Evolutionary conservation across 2,888 invertebrate genomes (phyloP).

Genomic region (Leistus spinibarbis): DNA sequence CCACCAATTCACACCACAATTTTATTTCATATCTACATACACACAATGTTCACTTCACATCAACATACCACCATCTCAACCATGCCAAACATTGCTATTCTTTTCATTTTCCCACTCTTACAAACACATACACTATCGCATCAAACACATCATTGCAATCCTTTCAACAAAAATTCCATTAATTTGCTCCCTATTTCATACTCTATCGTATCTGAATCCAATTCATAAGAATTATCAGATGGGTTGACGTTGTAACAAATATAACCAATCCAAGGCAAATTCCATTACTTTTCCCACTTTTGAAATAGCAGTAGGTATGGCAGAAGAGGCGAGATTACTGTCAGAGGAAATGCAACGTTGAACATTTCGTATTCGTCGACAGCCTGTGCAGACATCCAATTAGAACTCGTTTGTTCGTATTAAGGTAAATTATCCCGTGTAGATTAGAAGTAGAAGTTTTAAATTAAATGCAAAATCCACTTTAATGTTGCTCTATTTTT

Average conservation of each 20-base stretch:
- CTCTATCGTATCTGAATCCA: too few relatives aligned
- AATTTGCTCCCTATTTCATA: too few relatives aligned
- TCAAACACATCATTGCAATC: too few relatives aligned
- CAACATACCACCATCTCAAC: background rate
- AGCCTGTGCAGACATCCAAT: background rate
- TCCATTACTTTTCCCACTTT: too few relatives aligned
- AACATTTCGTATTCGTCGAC: background rate
- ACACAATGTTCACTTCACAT: background rate
- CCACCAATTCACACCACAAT: background rate
- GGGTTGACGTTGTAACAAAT: too few relatives aligned
- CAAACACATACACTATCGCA: too few relatives aligned
- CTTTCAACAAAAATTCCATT: too few relatives aligned
- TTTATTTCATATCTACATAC: background rate
- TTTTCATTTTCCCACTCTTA: too few relatives aligned
- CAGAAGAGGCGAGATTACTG: background rate
- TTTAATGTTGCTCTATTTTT: background rate
- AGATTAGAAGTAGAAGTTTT: conserved; percentile 20
- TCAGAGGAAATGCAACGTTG: background rate
- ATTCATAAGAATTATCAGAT: too few relatives aligned
- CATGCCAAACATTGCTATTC: too few relatives aligned
- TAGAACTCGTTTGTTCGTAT: conserved; percentile 16
- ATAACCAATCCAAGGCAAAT: too few relatives aligned
- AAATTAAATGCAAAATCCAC: conserved; percentile 17
- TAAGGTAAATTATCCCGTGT: conserved; percentile 5
- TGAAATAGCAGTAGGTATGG: background rate